Conservation (phyloP, 1,140 invertebrate species). For the Homarus americanus region DNA sequence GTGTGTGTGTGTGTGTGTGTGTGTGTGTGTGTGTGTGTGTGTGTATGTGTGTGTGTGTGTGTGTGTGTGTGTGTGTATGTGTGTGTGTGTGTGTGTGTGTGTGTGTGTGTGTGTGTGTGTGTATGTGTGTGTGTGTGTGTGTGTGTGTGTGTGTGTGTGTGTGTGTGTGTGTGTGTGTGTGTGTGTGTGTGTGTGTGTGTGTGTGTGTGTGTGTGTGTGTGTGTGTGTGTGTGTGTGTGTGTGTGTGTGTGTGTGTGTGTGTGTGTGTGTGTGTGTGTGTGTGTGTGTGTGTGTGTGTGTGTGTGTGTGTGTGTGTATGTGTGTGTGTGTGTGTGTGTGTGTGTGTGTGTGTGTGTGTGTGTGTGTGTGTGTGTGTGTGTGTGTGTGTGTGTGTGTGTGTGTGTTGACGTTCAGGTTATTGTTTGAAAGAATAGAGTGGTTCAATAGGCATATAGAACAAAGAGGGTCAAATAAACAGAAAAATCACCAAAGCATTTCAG, state of each 20-base stretch:
- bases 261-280: not conserved
- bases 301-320: not conserved
- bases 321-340: not conserved
- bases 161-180: not conserved
- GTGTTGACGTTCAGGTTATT: too few relatives aligned
- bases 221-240: not conserved
- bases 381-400: too few relatives aligned
- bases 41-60: not conserved
- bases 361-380: too few relatives aligned
- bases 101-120: not conserved
- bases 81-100: not conserved
- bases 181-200: not conserved
- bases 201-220: too few relatives aligned
- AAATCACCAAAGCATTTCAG: too few relatives aligned
- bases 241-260: conserved; percentile 2
- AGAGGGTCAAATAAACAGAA: too few relatives aligned
- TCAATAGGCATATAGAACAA: too few relatives aligned
- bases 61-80: not conserved
- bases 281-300: not conserved
- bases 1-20: not conserved
- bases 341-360: not conserved
- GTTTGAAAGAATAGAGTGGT: too few relatives aligned
- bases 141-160: not conserved
- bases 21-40: not conserved
- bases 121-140: not conserved